Base-by-base conservation (phyloP, 2,797 vertebrate species). In the Cetoscarus ocellatus region DNA sequence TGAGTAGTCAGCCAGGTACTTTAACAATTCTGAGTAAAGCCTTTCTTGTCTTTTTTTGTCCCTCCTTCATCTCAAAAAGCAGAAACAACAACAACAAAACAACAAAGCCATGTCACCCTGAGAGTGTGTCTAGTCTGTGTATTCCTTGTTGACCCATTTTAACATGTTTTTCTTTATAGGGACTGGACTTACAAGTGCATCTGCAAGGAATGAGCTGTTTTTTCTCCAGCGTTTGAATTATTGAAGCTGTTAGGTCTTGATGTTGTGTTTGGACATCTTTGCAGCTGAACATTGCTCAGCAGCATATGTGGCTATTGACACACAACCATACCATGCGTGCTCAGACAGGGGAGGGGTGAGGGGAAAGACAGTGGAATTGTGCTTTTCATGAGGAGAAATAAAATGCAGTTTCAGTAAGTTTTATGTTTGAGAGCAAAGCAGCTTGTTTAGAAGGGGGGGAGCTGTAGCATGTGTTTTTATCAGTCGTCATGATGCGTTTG, bases 101-200 rank as follows among this genome's bases (percentile, higher is more conserved):
- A 49, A 50, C 64, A 67, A 51, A 11, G 51, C 34, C 63, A 7
- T 53, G 48, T 45, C 6, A 58, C n/a, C 11, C 42, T 49, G 35
- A 34, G 12, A 27, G 18, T 7, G 40, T 42, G 11, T 48, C 42
- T 27, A 45, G 39, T 50, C 59, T 70, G 45, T 67, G 8, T 49
- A 48, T n/a, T 63, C 49, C 51, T 50, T 56, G 42, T 27, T 81
- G 80, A 85, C 77, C 66, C 77, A 75, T 40, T 82, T 83, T 67
- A 45, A 68, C 34, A 10, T 38, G 12, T 42, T 58, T 69, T 39
- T 49, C 13, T 18, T 60, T 12, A 17, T 27, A 35, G n/a, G 13
- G 1, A n/a, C 17, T 15, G 10, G 13, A 8, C 55, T 27, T 62
- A 62, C 39, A 59, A 34, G 53, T 53, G 10, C 8, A 19, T 59